Evolutionary conservation across 2,113 vertebrate species (phyloP).

Genomic region (Ciconia stormi): DNA sequence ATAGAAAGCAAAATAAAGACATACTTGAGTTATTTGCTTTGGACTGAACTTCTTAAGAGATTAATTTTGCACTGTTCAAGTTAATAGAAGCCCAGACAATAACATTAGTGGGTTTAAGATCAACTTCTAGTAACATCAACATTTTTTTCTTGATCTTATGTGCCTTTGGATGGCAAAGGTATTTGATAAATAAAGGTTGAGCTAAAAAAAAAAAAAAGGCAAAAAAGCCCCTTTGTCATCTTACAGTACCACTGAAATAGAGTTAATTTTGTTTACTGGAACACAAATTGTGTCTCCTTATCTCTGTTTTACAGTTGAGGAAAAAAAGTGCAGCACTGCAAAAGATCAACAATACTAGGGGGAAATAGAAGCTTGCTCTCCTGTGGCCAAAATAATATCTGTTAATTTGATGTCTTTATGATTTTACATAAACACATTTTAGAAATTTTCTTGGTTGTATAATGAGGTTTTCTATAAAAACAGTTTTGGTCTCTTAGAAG

Average conservation of each 20-base stretch:
- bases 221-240: not conserved
- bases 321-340: not conserved
- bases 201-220: rapidly evolving
- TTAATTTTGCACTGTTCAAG: not conserved
- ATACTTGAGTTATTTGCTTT: not conserved
- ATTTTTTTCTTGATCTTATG: not conserved
- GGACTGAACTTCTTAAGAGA: not conserved
- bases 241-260: not conserved
- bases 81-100: not conserved
- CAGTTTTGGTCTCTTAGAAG: not conserved
- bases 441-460: not conserved
- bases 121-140: not conserved
- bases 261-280: not conserved
- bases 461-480: not conserved
- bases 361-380: not conserved
- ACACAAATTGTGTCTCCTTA: not conserved
- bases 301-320: not conserved
- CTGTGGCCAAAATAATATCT: not conserved
- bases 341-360: not conserved
- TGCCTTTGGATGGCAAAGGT: not conserved
- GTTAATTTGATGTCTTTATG: not conserved
- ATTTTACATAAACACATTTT: not conserved
- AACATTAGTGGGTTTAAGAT: not conserved
- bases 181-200: not conserved
- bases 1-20: not conserved